Percentiles rank a stretch among this genome's conserved stretches.
phyloP scores from a whole-genome alignment of 1,140 invertebrate genomes.

The Drosophila sp. region DNA sequence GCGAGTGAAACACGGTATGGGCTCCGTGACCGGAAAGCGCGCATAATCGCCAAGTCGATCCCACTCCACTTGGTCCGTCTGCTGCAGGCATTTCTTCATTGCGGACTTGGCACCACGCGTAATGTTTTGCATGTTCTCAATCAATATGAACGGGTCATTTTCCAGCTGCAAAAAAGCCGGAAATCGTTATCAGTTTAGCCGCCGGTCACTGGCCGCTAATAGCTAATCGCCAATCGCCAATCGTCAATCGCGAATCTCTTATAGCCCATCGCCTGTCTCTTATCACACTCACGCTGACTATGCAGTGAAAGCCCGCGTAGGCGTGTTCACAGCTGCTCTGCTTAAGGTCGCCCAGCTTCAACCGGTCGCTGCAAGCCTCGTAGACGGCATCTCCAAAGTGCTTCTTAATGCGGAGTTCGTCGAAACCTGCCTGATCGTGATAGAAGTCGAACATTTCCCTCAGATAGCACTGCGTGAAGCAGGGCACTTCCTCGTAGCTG shows the following conservation, averaged over 20 bases:
- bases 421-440: conserved; percentile 56
- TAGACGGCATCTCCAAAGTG: conserved; percentile 59
- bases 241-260: no score
- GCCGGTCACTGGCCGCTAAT: conserved; percentile 37
- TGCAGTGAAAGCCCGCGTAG: conserved; percentile 74
- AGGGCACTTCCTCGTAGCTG: conserved; percentile 70
- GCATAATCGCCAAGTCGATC: conserved; percentile 44
- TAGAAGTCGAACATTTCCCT: conserved; percentile 72
- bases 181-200: conserved; percentile 10
- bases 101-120: conserved; percentile 57
- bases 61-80: conserved; percentile 61
- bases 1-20: conserved; percentile 72
- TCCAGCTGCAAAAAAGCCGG: conserved; percentile 55
- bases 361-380: conserved; percentile 56
- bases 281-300: conserved; percentile 72
- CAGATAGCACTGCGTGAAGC: conserved; percentile 74
- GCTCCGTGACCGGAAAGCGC: conserved; percentile 59
- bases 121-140: conserved; percentile 66
- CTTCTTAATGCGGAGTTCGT: conserved; percentile 33
- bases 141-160: conserved; percentile 71
- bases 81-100: conserved; percentile 74
- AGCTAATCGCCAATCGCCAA: neutral
- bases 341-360: conserved; percentile 21
- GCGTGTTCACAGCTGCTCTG: conserved; percentile 66
- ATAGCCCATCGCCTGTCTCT: conserved; percentile 14